A percentile compares a stretch with the other conserved stretches of the same genome.
These are phyloP conservation scores for Fabriciana adippe DNA, from an alignment of 2,888 invertebrate species.

Conservation along the genomic window DNA sequence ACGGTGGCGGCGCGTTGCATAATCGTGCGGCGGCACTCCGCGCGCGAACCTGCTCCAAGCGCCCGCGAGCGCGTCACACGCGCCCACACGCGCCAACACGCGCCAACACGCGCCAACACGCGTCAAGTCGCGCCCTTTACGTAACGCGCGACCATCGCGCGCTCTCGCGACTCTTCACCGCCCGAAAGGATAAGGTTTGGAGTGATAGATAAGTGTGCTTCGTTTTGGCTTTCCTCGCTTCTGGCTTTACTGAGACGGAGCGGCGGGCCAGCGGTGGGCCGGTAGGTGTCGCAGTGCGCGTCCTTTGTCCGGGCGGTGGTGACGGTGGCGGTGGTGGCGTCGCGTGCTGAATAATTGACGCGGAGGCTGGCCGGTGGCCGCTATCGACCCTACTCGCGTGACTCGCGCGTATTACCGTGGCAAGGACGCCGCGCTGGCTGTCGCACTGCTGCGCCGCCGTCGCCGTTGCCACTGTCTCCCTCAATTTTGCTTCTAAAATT, in stretches of 20 bases:
- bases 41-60: conserved; percentile 78
- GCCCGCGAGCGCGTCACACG: conserved; percentile 75
- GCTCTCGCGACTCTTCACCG: conserved; percentile 48
- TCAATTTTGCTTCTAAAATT: conserved; percentile 9
- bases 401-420: conserved; percentile 68
- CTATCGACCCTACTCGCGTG: conserved; percentile 81
- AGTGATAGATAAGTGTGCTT: conserved; percentile 64
- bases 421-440: conserved; percentile 80
- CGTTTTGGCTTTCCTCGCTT: conserved; percentile 53
- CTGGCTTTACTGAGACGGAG: conserved; percentile 51
- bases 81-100: conserved; percentile 67
- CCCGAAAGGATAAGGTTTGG: conserved; percentile 55
- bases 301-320: conserved; percentile 66
- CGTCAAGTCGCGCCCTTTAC: conserved; percentile 75
- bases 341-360: conserved; percentile 78
- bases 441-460: conserved; percentile 60
- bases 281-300: conserved; percentile 72
- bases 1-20: conserved; percentile 79
- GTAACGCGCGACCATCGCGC: conserved; percentile 76
- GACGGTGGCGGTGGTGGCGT: conserved; percentile 61
- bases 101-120: conserved; percentile 70
- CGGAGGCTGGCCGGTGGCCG: conserved; percentile 76
- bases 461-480: conserved; percentile 49
- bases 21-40: conserved; percentile 77
- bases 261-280: conserved; percentile 65